Percentiles rank a stretch among this genome's conserved stretches.
These are phyloP conservation scores for Napeogenes sylphis DNA, from an alignment of 2,888 invertebrate genomes.

Conservation along the genomic window DNA sequence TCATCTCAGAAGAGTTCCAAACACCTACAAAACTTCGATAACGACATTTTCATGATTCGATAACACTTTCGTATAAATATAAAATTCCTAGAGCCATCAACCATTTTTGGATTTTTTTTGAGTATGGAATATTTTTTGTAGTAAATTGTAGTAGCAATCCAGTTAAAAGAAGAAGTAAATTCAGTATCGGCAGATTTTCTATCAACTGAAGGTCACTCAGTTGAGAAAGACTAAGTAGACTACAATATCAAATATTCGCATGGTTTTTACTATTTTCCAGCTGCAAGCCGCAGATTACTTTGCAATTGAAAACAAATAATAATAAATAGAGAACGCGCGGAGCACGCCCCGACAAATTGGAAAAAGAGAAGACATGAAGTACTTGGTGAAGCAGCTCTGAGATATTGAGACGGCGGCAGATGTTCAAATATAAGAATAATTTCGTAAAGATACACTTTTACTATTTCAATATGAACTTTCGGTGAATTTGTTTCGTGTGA, in stretches of 20 bases:
- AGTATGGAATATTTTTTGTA: too few relatives aligned
- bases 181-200: too few relatives aligned
- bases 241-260: not conserved
- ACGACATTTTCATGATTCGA: conserved; percentile 6
- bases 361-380: conserved; percentile 54
- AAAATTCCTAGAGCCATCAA: not conserved
- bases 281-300: conserved; percentile 71
- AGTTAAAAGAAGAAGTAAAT: too few relatives aligned
- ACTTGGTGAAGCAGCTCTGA: conserved; percentile 42
- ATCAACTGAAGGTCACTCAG: too few relatives aligned
- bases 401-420: conserved; percentile 61
- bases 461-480: too few relatives aligned
- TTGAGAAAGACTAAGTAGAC: too few relatives aligned
- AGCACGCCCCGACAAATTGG: conserved; percentile 63
- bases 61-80: not conserved
- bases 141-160: too few relatives aligned
- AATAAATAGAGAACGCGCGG: conserved; percentile 66
- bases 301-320: conserved; percentile 77
- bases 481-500: too few relatives aligned
- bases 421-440: conserved; percentile 60
- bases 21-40: conserved; percentile 13
- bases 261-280: conserved; percentile 31
- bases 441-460: conserved; percentile 35
- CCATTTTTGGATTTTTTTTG: too few relatives aligned
- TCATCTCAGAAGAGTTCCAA: conserved; percentile 11